Percentiles rank a stretch among this genome's conserved stretches.
phyloP scores from a whole-genome alignment of 2,797 vertebrate species.

The Florisuga fusca region DNA sequence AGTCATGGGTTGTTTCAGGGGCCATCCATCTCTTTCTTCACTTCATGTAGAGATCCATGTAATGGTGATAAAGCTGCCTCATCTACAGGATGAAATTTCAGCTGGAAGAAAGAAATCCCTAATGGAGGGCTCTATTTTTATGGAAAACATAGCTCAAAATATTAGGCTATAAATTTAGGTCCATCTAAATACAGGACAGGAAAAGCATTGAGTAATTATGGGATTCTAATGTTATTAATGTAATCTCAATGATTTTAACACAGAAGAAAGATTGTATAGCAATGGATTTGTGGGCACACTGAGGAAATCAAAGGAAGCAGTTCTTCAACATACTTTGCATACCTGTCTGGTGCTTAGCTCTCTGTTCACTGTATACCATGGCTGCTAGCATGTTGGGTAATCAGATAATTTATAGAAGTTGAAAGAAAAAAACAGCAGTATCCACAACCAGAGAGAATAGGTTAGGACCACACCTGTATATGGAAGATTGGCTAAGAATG shows the following conservation, averaged over 20 bases:
- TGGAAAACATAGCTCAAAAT: neutral
- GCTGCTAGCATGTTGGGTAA: neutral
- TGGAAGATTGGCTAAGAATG: neutral
- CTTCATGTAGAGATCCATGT: neutral
- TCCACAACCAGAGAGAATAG: neutral
- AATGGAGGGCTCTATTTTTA: neutral
- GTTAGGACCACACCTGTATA: neutral
- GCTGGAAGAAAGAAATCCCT: neutral
- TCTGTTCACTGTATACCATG: neutral
- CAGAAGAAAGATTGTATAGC: neutral
- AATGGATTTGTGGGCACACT: neutral
- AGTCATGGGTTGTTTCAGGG: neutral
- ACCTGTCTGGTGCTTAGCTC: neutral
- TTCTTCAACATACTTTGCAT: neutral
- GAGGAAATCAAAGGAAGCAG: neutral
- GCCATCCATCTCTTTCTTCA: neutral
- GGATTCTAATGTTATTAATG: neutral
- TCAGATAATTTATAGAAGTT: neutral
- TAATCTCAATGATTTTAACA: neutral
- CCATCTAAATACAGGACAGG: neutral
- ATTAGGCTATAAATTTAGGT: neutral
- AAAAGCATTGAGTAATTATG: neutral
- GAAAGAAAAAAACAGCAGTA: neutral
- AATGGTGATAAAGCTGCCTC: neutral
- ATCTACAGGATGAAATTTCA: neutral